A percentile compares a stretch with the other conserved stretches of the same genome.
Evolutionary conservation across 2,113 vertebrate species (phyloP).

Genomic region (Circaetus gallicus): DNA sequence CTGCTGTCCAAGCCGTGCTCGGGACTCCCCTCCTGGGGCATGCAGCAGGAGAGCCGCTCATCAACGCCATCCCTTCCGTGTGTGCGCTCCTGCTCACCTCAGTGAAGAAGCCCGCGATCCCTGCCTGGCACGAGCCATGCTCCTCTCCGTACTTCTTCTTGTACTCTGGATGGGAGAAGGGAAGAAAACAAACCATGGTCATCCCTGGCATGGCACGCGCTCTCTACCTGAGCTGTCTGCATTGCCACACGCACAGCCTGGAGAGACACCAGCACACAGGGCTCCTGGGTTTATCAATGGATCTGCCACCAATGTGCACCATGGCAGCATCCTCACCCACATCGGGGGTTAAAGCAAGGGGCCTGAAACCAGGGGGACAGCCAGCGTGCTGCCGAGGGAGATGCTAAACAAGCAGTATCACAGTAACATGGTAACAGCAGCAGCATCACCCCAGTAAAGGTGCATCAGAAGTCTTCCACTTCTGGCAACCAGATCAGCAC

Average conservation of each 20-base stretch:
- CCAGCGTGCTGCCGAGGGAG: not conserved
- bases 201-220: constrained; percentile 14
- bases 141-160: constrained; percentile 99
- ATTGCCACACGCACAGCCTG: not conserved
- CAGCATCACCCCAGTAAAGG: not conserved
- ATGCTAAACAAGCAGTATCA: not conserved
- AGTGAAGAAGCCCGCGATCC: constrained; percentile 90
- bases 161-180: constrained; percentile 80
- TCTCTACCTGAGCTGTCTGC: not conserved
- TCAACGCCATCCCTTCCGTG: not conserved
- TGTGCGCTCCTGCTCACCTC: constrained; percentile 79
- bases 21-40: not conserved
- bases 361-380: not conserved
- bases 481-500: not conserved
- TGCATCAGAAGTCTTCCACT: not conserved
- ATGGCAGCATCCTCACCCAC: not conserved
- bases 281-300: not conserved
- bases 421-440: not conserved
- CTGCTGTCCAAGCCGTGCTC: not conserved
- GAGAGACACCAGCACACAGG: not conserved
- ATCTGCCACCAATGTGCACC: not conserved
- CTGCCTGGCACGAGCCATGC: constrained; percentile 97
- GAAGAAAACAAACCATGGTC: constrained; percentile 59
- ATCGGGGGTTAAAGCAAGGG: not conserved
- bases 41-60: not conserved